Base-by-base conservation (phyloP, 1,140 invertebrate genomes). In the Drosophila bocqueti region DNA sequence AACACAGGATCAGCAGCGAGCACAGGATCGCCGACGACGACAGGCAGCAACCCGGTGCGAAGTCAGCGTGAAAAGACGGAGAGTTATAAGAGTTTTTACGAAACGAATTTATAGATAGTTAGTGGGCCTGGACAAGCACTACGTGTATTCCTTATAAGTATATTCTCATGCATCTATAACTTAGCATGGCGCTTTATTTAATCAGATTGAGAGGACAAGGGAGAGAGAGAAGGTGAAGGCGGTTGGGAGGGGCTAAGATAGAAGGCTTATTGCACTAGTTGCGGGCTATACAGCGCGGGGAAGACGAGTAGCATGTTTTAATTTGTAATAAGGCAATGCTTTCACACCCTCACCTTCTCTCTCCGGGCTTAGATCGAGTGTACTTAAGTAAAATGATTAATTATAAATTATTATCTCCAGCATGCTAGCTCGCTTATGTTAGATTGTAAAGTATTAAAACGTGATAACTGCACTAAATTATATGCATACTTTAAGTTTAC, bases 1-100 rank as follows among this genome's bases (percentile, higher is more conserved):
- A n/a, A 65, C 31, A 36, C 54, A 31, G 43, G 49, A 49, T 59
- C 62, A 26, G 21, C 60, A 47, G 26, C 58, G 8, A 54, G n/a
- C 36, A 26, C 62, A 58, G 54, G 40, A 71, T 45, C 71, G 26
- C 61, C 63, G n/a, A 43, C 76, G 24, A 45, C 60, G 29, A 57
- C 63, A 24, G 42, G 71, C 73, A 58, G 59, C 58, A 65, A 69
- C 9, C 50, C 60, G 21, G 42, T 59, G 49, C 77, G 85, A 76
- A 79, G 66, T 64, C 81, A 87, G 81, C 86, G 86, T 58, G 91
- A 86, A 49, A 92, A 92, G 71, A 59, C 58, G 62, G 87, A 91
- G 59, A 86, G 72, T 58, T 92, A 86, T 74, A 92, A 92, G 87
- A 92, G 91, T 75, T 92, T 86, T 73, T 92, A 92, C 74, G 91